Evolutionary conservation across 2,113 vertebrate genomes (phyloP), one percentile per base, ranked within the genome.

Genomic region (Hemiprocne comata): DNA sequence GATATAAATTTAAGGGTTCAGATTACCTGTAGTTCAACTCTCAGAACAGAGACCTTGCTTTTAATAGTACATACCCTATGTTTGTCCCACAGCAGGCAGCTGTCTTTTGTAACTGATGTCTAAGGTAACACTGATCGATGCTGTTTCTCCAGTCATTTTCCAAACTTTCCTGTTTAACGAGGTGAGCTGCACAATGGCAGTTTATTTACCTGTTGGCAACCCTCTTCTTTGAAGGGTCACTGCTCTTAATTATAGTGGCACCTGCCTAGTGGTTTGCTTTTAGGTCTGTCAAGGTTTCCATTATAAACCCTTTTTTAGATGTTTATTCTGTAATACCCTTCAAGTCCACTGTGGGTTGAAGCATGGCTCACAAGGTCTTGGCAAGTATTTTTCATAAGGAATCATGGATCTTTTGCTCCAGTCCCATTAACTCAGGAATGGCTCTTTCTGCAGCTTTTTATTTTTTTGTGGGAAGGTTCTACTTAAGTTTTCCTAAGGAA

Each of bases 201-300:
- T 89, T 90, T 92, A 88, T 96, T 96, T 95, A 96, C 90, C 76
- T 96, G 51, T 36, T 88, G 88, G 85, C 86, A 94, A 70, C 21
- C 17, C 14, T 55, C 87, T 93, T 67, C 79, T 50, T 88, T 93
- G 62, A 83, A 86, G 90, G 95, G 86, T 94, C 86, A 93, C 72
- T 69, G 60, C 93, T 93, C 70, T 89, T 97, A 94, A 95, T 88
- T 97, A 83, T 28, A 94, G 82, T 70, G 81, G 85, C 82, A 93
- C 85, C 86, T 92, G 36, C 57, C 93, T 84, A 81, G 54, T 87
- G 81, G 83, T 79, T 80, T 48, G 36, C 93, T 93, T 95, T 85
- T 84, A 44, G 85, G 20, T 85, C 60, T 95, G 84, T 87, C 65
- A 86, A 42, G 40, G 34, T 70, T 97, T 96, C 78, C 31, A 83